These are phyloP conservation scores for Apis florea DNA, from an alignment of 1,140 invertebrate genomes.

Conservation along the genomic window DNA sequence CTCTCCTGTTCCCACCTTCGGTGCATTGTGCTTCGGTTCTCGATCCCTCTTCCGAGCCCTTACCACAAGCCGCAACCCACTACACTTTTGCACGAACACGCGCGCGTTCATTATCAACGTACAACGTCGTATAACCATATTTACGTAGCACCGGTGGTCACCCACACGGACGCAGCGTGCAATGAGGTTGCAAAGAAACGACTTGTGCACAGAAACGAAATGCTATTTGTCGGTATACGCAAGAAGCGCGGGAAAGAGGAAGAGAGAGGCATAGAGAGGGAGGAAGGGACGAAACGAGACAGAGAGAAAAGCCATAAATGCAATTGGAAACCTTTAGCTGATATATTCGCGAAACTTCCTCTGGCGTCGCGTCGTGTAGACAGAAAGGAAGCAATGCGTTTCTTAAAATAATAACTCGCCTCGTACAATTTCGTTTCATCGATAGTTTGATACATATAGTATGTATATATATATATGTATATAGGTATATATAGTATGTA, in stretches of 20 bases:
- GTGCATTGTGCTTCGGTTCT: conserved; percentile 48
- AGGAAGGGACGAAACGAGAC: conserved; percentile 11
- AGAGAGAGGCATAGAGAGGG: neutral
- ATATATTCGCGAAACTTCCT: conserved; percentile 46
- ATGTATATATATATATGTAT: too few species aligned
- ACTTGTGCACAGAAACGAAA: conserved; percentile 61
- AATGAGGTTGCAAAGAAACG: conserved; percentile 63
- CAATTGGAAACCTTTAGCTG: conserved; percentile 60
- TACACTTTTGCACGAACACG: conserved; percentile 61
- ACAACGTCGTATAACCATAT: conserved; percentile 56
- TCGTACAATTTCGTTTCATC: conserved; percentile 13
- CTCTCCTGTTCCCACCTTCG: conserved; percentile 28
- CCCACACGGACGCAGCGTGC: conserved; percentile 34
- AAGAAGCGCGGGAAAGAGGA: neutral
- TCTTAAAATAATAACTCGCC: conserved; percentile 23
- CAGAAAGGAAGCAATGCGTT: conserved; percentile 6
- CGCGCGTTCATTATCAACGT: conserved; percentile 59
- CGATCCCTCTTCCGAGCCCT: conserved; percentile 47
- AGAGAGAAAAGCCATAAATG: conserved; percentile 49
- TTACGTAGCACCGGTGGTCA: conserved; percentile 53
- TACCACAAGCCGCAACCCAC: conserved; percentile 62
- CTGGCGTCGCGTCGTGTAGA: neutral
- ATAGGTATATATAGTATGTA: too few species aligned
- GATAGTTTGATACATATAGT: neutral
- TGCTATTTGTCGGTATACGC: conserved; percentile 56